A percentile compares a stretch with the other conserved stretches of the same genome.
Evolutionary conservation across 2,888 invertebrate species (phyloP).

Genomic region (Hypselothyrea guttata): DNA sequence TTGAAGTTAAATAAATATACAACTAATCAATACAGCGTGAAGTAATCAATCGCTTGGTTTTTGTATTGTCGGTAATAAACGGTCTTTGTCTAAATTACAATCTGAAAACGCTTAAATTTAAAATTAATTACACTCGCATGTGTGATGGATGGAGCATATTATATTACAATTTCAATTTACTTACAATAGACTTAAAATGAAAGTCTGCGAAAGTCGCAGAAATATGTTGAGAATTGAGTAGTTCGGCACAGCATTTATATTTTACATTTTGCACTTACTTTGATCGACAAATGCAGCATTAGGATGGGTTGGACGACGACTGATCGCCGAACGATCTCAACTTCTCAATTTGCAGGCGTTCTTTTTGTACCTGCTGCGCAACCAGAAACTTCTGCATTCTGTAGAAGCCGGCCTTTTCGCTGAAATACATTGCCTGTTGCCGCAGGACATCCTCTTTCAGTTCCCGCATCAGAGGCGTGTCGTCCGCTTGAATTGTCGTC

Average conservation of each 20-base stretch:
- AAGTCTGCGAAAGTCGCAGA: too few relatives aligned
- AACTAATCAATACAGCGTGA: too few relatives aligned
- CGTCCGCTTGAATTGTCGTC: conserved; percentile 44
- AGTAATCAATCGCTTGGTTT: too few relatives aligned
- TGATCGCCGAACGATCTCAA: conserved; percentile 11
- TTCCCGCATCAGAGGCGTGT: conserved; percentile 40
- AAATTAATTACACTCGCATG: conserved; percentile 23
- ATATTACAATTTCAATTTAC: background rate
- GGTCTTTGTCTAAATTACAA: conserved; percentile 34
- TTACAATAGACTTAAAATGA: too few relatives aligned
- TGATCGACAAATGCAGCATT: background rate
- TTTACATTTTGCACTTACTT: too few relatives aligned
- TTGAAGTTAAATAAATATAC: too few relatives aligned
- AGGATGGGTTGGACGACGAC: conserved; percentile 5
- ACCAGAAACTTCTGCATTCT: conserved; percentile 77
- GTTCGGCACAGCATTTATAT: too few relatives aligned
- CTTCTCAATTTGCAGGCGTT: conserved; percentile 45
- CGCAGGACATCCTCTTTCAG: conserved; percentile 67
- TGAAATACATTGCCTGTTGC: conserved; percentile 73
- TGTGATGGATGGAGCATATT: too few relatives aligned
- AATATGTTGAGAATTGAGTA: background rate
- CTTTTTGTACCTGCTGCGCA: conserved; percentile 70
- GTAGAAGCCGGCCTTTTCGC: conserved; percentile 74
- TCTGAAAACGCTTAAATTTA: conserved; percentile 40
- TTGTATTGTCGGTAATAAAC: conserved; percentile 29